These are phyloP conservation scores for Microctenopoma lineatum DNA, from an alignment of 2,797 vertebrate genomes.

Conservation along the genomic window DNA sequence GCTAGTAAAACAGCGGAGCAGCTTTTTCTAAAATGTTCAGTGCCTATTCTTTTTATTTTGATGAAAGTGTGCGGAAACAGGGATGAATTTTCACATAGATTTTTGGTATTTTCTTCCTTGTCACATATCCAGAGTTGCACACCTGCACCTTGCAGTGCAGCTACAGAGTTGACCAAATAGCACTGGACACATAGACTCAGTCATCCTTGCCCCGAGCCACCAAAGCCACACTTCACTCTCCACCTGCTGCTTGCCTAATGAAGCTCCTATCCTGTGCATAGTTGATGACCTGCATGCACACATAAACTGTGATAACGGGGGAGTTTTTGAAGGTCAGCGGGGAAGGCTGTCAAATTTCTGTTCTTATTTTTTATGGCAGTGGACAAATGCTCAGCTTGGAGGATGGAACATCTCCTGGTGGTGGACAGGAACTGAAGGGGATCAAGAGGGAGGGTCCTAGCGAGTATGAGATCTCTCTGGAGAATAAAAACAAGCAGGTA, in stretches of 20 bases:
- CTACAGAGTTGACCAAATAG: constrained; percentile 46
- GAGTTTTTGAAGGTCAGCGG: constrained; percentile 47
- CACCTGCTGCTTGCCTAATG: constrained; percentile 31
- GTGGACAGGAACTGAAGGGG: constrained; percentile 70
- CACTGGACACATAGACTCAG: constrained; percentile 49
- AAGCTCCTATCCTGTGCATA: constrained; percentile 38
- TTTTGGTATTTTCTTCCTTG: constrained; percentile 8
- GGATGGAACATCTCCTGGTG: constrained; percentile 74
- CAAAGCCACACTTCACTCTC: constrained; percentile 36
- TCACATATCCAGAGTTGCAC: constrained; percentile 29
- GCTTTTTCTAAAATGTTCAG: too few relatives aligned
- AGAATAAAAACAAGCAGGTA: constrained; percentile 84
- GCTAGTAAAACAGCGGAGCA: too few relatives aligned
- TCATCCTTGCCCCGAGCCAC: constrained; percentile 41
- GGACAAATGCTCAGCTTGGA: constrained; percentile 80
- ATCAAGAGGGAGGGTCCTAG: constrained; percentile 80
- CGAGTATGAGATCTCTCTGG: constrained; percentile 79
- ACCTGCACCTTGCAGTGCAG: constrained; percentile 24
- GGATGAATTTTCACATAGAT: constrained; percentile 1
- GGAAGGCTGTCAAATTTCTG: constrained; percentile 49
- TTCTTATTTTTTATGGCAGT: constrained; percentile 56
- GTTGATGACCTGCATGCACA: constrained; percentile 38
- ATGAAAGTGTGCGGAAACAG: background rate
- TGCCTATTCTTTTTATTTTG: too few relatives aligned
- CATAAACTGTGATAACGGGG: constrained; percentile 20